A percentile compares a stretch with the other conserved stretches of the same genome.
phyloP scores from a whole-genome alignment of 2,113 vertebrate genomes.

The Oreochromis tanganicae region DNA sequence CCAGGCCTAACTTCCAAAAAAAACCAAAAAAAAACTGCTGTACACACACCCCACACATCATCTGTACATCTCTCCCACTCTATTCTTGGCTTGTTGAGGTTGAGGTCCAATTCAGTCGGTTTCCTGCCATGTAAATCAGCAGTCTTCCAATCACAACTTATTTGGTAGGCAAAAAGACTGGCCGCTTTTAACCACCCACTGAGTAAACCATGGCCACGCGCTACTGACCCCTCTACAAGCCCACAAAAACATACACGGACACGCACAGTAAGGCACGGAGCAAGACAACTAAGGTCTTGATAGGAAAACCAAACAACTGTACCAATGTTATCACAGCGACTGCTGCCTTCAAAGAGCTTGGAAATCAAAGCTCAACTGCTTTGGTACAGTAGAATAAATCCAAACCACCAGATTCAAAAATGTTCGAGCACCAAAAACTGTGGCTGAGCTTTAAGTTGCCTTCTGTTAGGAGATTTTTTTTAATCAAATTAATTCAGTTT shows the following conservation, averaged over 20 bases:
- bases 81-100: neutral
- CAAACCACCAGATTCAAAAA: neutral
- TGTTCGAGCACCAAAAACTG: neutral
- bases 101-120: neutral
- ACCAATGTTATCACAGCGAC: neutral
- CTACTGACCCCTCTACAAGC: slow-evolving; percentile 48
- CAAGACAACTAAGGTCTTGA: neutral
- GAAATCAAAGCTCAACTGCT: neutral
- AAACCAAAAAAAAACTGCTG: slow-evolving; percentile 23
- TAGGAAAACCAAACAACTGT: neutral
- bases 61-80: neutral
- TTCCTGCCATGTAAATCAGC: slow-evolving; percentile 70
- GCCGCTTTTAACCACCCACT: slow-evolving; percentile 51
- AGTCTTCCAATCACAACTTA: slow-evolving; percentile 32
- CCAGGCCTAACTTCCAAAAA: slow-evolving; percentile 34
- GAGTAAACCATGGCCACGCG: slow-evolving; percentile 56
- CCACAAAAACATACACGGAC: slow-evolving; percentile 9
- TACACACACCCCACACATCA: slow-evolving; percentile 37
- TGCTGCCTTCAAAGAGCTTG: neutral
- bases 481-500: neutral
- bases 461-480: neutral
- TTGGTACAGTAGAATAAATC: neutral
- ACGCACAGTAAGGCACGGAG: neutral
- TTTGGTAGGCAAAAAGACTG: slow-evolving; percentile 65
- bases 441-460: neutral